These are phyloP conservation scores for Drosophila neocordata DNA, from an alignment of 1,140 invertebrate species.

Conservation along the genomic window DNA sequence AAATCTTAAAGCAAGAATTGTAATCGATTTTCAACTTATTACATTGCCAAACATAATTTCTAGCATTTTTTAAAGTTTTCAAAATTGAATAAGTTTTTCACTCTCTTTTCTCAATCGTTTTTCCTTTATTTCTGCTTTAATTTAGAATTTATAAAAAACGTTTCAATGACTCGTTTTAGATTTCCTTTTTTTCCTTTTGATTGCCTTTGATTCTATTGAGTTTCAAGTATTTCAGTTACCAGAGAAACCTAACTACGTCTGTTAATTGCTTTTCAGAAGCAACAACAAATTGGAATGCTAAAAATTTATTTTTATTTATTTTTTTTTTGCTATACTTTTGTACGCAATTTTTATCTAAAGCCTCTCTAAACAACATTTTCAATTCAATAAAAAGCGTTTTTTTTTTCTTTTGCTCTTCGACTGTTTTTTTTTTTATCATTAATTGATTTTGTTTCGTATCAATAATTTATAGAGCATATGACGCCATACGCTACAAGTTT, in stretches of 20 bases:
- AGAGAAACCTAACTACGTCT: background rate
- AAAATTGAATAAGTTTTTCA: too few relatives aligned
- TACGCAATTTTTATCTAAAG: conserved; percentile 43
- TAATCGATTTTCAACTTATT: too few relatives aligned
- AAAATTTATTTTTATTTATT: conserved; percentile 17
- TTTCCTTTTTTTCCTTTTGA: too few relatives aligned
- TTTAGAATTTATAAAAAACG: too few relatives aligned
- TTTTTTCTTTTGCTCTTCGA: conserved; percentile 10
- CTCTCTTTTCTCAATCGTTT: too few relatives aligned
- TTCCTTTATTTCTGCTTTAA: too few relatives aligned
- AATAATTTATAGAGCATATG: conserved; percentile 71
- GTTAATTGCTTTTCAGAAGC: conserved; percentile 23
- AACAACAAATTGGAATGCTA: conserved; percentile 16
- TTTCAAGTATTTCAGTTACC: too few relatives aligned
- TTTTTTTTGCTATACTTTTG: conserved; percentile 11
- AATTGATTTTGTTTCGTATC: conserved; percentile 68
- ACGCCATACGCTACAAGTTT: conserved; percentile 60
- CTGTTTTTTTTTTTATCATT: conserved; percentile 53
- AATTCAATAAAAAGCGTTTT: conserved; percentile 42
- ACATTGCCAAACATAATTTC: too few relatives aligned
- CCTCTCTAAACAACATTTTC: conserved; percentile 38
- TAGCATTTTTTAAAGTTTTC: too few relatives aligned
- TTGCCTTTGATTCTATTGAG: too few relatives aligned
- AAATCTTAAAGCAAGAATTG: too few relatives aligned
- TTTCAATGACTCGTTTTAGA: too few relatives aligned